A percentile compares a stretch with the other conserved stretches of the same genome.
Conservation (phyloP, 2,797 vertebrate genomes). For the Tauraco hartlaubi region DNA sequence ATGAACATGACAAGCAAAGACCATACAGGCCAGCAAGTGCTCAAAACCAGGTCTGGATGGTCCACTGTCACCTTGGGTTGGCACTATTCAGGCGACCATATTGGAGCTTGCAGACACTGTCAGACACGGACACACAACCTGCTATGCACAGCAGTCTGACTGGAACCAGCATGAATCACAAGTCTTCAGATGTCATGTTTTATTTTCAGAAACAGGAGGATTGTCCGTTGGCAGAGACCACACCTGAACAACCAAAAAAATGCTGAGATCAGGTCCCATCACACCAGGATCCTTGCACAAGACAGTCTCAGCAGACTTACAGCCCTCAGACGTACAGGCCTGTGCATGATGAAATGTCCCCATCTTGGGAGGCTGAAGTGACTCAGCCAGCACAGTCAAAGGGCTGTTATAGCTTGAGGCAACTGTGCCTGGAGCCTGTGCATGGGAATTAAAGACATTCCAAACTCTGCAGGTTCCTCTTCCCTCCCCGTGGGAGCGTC, state of each 20-base stretch:
- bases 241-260: not conserved
- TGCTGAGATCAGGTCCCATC: constrained; percentile 9
- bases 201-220: not conserved
- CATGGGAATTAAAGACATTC: constrained; percentile 48
- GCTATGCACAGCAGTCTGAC: not conserved
- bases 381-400: constrained; percentile 54
- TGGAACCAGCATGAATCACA: not conserved
- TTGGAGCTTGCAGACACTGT: not conserved
- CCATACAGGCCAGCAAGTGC: not conserved
- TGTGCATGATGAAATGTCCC: constrained; percentile 52
- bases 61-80: not conserved
- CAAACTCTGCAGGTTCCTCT: constrained; percentile 16
- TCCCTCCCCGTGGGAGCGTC: constrained; percentile 10
- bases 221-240: not conserved
- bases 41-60: not conserved
- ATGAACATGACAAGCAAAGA: not conserved
- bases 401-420: constrained; percentile 39
- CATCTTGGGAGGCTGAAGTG: constrained; percentile 44
- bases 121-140: not conserved
- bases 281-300: constrained; percentile 43
- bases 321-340: constrained; percentile 40
- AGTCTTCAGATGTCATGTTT: not conserved
- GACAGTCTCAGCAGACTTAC: not conserved
- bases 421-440: constrained; percentile 30
- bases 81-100: not conserved